Evolutionary conservation across 2,113 vertebrate genomes (phyloP), one percentile per base, ranked within the genome.

Genomic region (Ceyx margarethae): DNA sequence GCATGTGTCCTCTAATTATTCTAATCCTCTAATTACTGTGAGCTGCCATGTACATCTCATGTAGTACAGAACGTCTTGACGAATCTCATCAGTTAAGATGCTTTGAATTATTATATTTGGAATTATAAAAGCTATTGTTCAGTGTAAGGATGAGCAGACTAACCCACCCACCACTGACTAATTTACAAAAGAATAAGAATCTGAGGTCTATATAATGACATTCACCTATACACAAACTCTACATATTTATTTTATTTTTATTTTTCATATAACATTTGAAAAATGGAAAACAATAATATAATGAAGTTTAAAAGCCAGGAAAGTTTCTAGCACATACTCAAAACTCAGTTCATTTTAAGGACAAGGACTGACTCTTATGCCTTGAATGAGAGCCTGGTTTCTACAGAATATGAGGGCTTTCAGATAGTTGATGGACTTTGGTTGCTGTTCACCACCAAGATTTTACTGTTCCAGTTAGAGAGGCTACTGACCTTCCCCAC

Each of bases 341-440:
- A 74, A 67, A 10, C 20, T 81, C 45, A 45, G 10, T 67, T 78
- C 14, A 53, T 81, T 92, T 90, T 40, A 74, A 86, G 48, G 37
- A 67, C 46, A 91, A 85, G 35, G 42, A 50, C 18, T 86, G 25
- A 9, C 19, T 71, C 40, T 28, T 56, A 54, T 74, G 35, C 25
- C 16, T 81, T 90, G 18, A 81, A 21, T 64, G 80, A 88, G 48
- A 94, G 26, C 29, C 35, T 87, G 48, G 18, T 87, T 94, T 91
- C 48, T 65, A 91, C n/a, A 68, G 53, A 72, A 72, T 57, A 68
- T 57, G 45, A 75, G 8, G 18, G 11, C 19, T 80, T 83, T 88
- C 67, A n/a, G 33, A 18, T 57, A 89, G 89, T 2, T 88, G 75
- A 51, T 87, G 31, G 48, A 10, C 33, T 86, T 78, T 81, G 8